Conservation (phyloP, 2,888 invertebrate species). For the Drosophila acutilabella region DNA sequence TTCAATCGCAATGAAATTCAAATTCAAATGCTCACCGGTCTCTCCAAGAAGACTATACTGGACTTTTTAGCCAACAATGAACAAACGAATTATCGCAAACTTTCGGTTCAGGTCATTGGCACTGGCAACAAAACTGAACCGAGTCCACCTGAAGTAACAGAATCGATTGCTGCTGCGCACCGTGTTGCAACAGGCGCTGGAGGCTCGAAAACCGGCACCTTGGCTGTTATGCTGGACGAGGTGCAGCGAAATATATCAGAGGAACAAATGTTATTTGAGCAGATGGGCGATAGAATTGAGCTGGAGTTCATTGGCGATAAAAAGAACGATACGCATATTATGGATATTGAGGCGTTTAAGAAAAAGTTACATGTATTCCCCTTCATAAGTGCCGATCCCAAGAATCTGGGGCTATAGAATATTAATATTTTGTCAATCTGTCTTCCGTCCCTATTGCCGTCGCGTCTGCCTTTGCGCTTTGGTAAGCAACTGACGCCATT, state of each 20-base stretch:
- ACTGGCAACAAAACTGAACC: constrained; percentile 17
- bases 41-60: constrained; percentile 77
- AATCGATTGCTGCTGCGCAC: constrained; percentile 32
- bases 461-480: constrained; percentile 56
- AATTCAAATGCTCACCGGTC: constrained; percentile 84
- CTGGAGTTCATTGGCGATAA: constrained; percentile 44
- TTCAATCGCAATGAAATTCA: constrained; percentile 91
- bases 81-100: constrained; percentile 77
- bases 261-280: constrained; percentile 50
- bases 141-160: not conserved
- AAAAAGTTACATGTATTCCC: constrained; percentile 47
- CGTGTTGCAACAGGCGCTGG: not conserved
- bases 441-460: not conserved
- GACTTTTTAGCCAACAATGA: constrained; percentile 79
- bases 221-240: constrained; percentile 47
- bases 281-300: constrained; percentile 41
- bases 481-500: constrained; percentile 76
- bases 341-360: constrained; percentile 52
- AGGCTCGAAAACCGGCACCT: constrained; percentile 33
- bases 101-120: constrained; percentile 84
- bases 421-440: constrained; percentile 29
- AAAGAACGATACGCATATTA: constrained; percentile 47
- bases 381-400: constrained; percentile 48
- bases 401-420: not conserved
- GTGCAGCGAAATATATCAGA: constrained; percentile 55